Base-by-base conservation (phyloP, 2,888 invertebrate species). In the Cylindroiulus punctatus region DNA sequence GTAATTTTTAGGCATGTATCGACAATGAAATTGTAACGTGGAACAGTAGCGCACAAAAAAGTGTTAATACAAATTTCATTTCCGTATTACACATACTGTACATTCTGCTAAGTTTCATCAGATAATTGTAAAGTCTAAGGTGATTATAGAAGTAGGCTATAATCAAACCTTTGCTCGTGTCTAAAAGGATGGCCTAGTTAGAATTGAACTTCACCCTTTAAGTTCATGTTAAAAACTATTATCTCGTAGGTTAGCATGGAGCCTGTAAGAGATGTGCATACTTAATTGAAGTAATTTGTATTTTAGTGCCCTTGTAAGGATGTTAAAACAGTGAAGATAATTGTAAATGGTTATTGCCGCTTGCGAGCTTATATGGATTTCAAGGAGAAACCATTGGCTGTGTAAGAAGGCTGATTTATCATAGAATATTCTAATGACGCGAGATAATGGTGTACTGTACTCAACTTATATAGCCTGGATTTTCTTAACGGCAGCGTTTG, bases 241-340 rank as follows among this genome's bases (percentile, higher is more conserved):
- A 76, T 30, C 26, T 22, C 76, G 12, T 76, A 76, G 76, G 76
- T 76, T 76, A 76, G 22, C 76, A 12, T 76, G 76, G 30, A 26
- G 76, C 10, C 12, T 76, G 76, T 26, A 76, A 76, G 76, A 22
- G 30, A 30, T 30, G 0, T 30, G 12, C 76, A 76, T 76, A 76
- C 76, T 76, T 76, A 76, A 76, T 76, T 76, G 76, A 76, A 76
- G 76, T 76, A 76, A 76, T 76, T 76, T 76, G 76, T 76, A 30
- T 76, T 76, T 76, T 76, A 76, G 76, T 76, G 76, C 76, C 0
- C 76, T 76, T 30, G 76, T 76, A 76, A 76, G 76, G 76, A 76
- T 76, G 76, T 76, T 76, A 76, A 76, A 76, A 76, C 76, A 76
- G 30, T 76, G 76, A 76, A 76, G 76, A 76, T 76, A 76, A 76